phyloP scores from a whole-genome alignment of 2,888 invertebrate species.

The Euproctis similis region DNA sequence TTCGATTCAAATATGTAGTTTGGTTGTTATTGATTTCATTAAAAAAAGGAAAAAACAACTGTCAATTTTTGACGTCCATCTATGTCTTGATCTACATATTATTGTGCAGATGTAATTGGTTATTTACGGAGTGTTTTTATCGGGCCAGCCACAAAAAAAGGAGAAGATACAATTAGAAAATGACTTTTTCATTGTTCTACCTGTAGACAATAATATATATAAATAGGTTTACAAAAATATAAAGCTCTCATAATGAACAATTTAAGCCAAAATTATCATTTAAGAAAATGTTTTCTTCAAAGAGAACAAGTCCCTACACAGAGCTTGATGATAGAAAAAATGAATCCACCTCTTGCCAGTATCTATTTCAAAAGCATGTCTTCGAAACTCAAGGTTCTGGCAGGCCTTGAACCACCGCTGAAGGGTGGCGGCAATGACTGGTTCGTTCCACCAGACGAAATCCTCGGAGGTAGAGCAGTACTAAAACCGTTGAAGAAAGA shows the following conservation, averaged over 20 bases:
- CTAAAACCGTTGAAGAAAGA: slow-evolving; percentile 46
- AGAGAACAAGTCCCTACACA: slow-evolving; percentile 56
- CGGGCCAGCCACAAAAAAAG: too few species aligned
- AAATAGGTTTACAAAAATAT: not conserved
- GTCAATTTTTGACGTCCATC: too few species aligned
- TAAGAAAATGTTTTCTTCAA: slow-evolving; percentile 49
- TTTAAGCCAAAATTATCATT: slow-evolving; percentile 48
- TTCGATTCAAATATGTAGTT: too few species aligned
- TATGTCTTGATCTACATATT: too few species aligned
- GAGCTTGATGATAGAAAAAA: slow-evolving; percentile 47
- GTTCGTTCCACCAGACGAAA: slow-evolving; percentile 50
- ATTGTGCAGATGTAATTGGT: too few species aligned
- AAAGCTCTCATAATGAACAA: slow-evolving; percentile 26
- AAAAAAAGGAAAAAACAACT: too few species aligned
- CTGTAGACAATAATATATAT: too few species aligned
- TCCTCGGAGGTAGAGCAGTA: slow-evolving; percentile 43
- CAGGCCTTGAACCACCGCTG: slow-evolving; percentile 55
- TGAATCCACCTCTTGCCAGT: slow-evolving; percentile 47
- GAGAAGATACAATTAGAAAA: too few species aligned
- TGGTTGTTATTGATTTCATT: too few species aligned
- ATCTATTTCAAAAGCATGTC: slow-evolving; percentile 61
- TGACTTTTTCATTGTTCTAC: too few species aligned
- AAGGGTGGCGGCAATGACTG: slow-evolving; percentile 57
- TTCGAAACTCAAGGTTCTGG: slow-evolving; percentile 44
- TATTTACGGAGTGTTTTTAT: too few species aligned